Evolutionary conservation across 2,797 vertebrate genomes (phyloP).

Genomic region (Hybognathus amarus): DNA sequence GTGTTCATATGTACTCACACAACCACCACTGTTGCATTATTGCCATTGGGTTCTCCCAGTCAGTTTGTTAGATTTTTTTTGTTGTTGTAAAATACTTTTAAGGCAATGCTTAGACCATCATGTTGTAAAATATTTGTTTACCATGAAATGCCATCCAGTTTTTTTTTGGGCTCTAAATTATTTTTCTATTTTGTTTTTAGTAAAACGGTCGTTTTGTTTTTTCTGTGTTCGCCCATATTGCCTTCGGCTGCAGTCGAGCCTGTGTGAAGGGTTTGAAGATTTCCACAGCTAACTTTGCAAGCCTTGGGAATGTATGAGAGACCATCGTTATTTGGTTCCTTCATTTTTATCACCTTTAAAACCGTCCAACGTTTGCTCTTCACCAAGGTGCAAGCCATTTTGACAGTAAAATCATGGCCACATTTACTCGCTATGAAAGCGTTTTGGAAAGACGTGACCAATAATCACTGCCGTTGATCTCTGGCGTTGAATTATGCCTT

Average conservation of each 20-base stretch:
- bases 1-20: constrained; percentile 47
- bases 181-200: constrained; percentile 41
- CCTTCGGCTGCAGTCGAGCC: constrained; percentile 53
- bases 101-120: constrained; percentile 42
- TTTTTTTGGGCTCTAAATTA: constrained; percentile 37
- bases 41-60: constrained; percentile 35
- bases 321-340: constrained; percentile 17
- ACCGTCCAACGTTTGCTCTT: constrained; percentile 20
- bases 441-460: constrained; percentile 28
- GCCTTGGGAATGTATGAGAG: constrained; percentile 50
- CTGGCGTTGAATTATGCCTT: constrained; percentile 41
- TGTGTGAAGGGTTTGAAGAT: constrained; percentile 26
- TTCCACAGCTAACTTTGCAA: constrained; percentile 19
- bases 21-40: constrained; percentile 53
- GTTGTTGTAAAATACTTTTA: constrained; percentile 44
- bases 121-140: constrained; percentile 48
- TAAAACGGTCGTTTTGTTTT: constrained; percentile 38
- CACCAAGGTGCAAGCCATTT: constrained; percentile 3
- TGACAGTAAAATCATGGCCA: constrained; percentile 4
- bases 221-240: constrained; percentile 58
- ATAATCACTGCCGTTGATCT: constrained; percentile 33
- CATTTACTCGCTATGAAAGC: not conserved
- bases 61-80: constrained; percentile 26
- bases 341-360: constrained; percentile 5
- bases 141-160: constrained; percentile 50